phyloP scores from a whole-genome alignment of 1,140 invertebrate species.

The Heliothis virescens region DNA sequence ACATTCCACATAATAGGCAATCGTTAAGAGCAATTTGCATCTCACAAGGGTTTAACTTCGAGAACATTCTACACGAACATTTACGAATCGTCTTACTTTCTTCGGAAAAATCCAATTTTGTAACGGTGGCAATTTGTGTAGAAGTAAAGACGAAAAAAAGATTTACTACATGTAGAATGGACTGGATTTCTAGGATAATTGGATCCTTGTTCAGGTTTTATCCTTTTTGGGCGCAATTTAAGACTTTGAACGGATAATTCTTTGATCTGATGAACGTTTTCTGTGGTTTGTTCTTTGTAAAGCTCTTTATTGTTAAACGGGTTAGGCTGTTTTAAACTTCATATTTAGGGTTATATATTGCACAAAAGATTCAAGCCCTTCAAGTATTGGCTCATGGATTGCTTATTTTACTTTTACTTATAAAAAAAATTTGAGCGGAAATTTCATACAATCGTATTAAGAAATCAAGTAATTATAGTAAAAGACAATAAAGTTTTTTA shows the following conservation, averaged over 20 bases:
- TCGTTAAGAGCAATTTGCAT: slow-evolving; percentile 6
- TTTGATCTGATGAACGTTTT: too few relatives aligned
- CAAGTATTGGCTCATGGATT: too few relatives aligned
- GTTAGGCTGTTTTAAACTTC: too few relatives aligned
- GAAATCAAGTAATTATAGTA: too few relatives aligned
- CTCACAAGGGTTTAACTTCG: slow-evolving; percentile 12
- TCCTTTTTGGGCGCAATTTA: slow-evolving; percentile 6
- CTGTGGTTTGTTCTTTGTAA: too few relatives aligned
- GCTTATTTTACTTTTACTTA: too few relatives aligned
- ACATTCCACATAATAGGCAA: slow-evolving; percentile 3
- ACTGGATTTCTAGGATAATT: slow-evolving; percentile 23
- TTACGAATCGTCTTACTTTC: slow-evolving; percentile 9
- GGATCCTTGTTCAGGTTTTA: not conserved
- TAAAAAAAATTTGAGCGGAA: too few relatives aligned
- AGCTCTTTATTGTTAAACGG: too few relatives aligned
- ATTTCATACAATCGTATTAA: too few relatives aligned
- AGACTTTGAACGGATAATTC: not conserved
- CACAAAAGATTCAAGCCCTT: too few relatives aligned
- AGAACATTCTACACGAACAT: slow-evolving; percentile 5
- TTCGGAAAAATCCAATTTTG: slow-evolving; percentile 10
- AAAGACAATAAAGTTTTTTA: too few relatives aligned
- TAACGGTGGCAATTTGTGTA: slow-evolving; percentile 16
- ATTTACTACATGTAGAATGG: slow-evolving; percentile 8
- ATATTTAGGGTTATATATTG: too few relatives aligned
- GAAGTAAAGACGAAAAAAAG: not conserved